Conservation (phyloP, 2,113 vertebrate genomes). For the Petaurus breviceps region DNA sequence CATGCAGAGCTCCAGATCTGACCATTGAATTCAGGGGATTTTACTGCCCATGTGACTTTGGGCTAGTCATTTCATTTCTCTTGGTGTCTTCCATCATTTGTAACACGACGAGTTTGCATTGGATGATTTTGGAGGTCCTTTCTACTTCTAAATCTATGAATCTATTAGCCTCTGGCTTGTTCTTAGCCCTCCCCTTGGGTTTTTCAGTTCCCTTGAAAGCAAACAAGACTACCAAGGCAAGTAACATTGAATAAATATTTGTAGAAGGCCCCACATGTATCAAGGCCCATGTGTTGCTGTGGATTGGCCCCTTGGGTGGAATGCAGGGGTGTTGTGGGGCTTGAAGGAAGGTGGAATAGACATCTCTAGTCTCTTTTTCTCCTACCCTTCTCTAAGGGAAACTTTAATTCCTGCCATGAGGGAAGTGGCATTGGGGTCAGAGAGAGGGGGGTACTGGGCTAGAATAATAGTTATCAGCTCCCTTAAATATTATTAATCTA, state of each 20-base stretch:
- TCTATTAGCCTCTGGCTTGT: background rate
- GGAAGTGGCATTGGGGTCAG: background rate
- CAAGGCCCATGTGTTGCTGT: background rate
- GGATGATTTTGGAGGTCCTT: background rate
- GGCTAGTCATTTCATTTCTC: background rate
- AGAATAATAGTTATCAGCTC: background rate
- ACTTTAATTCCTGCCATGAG: background rate
- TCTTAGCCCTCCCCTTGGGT: background rate
- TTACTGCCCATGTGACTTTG: background rate
- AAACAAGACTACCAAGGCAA: background rate
- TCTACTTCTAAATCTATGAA: background rate
- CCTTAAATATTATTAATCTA: background rate
- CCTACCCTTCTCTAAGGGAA: background rate
- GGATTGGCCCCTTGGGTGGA: background rate
- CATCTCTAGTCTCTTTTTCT: background rate
- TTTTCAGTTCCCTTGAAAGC: background rate
- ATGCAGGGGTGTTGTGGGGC: too few relatives aligned
- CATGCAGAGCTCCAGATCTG: background rate
- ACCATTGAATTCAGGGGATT: background rate
- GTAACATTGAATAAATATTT: background rate
- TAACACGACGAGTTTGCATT: background rate
- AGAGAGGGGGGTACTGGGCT: background rate
- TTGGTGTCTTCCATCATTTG: background rate
- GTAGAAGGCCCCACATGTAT: background rate
- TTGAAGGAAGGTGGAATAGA: background rate